phyloP scores from a whole-genome alignment of 2,888 invertebrate genomes.

The Melieria omissa region DNA sequence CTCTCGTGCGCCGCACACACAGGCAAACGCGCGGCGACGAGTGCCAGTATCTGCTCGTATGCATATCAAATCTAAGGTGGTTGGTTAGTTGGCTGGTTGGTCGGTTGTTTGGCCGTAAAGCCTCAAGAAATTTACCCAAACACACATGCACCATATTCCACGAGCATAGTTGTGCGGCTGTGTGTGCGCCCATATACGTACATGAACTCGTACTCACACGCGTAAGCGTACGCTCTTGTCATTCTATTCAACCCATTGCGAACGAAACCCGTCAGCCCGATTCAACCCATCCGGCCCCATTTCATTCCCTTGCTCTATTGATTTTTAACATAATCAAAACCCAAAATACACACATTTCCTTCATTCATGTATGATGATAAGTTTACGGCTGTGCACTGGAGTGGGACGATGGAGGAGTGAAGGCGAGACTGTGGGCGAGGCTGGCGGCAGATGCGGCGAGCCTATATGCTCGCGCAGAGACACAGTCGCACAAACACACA shows the following conservation, averaged over 20 bases:
- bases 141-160: neutral
- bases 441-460: neutral
- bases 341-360: constrained; percentile 27
- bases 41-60: constrained; percentile 16
- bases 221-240: constrained; percentile 1
- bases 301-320: constrained; percentile 58
- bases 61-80: constrained; percentile 32
- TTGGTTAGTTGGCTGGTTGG: constrained; percentile 18
- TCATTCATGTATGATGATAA: constrained; percentile 16
- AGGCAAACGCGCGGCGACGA: neutral
- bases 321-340: constrained; percentile 63
- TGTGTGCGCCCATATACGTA: neutral
- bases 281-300: neutral
- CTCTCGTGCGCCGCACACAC: neutral
- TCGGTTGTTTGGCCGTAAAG: constrained; percentile 4
- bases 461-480: neutral
- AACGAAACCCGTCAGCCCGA: too few relatives aligned
- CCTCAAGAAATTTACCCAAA: constrained; percentile 26
- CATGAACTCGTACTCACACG: constrained; percentile 1
- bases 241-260: constrained; percentile 18
- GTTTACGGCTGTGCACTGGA: constrained; percentile 18
- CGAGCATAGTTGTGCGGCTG: neutral
- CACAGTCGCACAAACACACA: constrained; percentile 24
- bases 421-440: constrained; percentile 5
- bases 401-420: neutral